Conservation (phyloP, 2,113 vertebrate genomes). For the Pelmatolapia mariae region DNA sequence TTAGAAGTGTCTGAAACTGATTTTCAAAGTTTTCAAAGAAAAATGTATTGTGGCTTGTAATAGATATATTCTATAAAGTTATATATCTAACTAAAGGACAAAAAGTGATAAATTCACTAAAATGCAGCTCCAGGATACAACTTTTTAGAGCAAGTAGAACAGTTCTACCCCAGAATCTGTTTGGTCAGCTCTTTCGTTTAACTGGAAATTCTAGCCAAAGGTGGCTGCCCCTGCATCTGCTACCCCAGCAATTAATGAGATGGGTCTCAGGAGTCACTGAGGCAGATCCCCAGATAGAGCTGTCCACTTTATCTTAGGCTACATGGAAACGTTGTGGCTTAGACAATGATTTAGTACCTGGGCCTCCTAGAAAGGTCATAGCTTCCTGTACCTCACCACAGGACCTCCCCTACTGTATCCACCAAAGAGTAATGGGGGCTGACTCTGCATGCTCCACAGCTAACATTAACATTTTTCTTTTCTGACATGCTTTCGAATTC, state of each 20-base stretch:
- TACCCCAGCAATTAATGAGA: constrained; percentile 69
- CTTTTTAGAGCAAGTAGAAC: background rate
- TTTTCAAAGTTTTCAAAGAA: background rate
- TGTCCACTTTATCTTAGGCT: constrained; percentile 70
- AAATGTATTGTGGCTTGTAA: background rate
- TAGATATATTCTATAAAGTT: background rate
- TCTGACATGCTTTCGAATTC: constrained; percentile 21
- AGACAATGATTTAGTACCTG: constrained; percentile 71
- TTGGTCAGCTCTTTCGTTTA: constrained; percentile 45
- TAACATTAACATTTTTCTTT: constrained; percentile 58
- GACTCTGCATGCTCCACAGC: constrained; percentile 39
- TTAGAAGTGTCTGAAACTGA: background rate
- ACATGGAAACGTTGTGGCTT: constrained; percentile 45
- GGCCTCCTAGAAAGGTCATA: constrained; percentile 66
- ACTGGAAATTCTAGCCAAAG: constrained; percentile 62
- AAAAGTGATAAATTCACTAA: background rate
- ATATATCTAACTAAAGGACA: background rate
- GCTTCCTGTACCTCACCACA: constrained; percentile 48
- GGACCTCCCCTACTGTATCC: constrained; percentile 58
- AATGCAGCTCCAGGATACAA: background rate
- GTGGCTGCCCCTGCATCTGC: constrained; percentile 63
- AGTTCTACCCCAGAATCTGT: constrained; percentile 8
- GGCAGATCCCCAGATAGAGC: constrained; percentile 70
- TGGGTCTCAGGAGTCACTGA: constrained; percentile 60
- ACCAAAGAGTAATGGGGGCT: constrained; percentile 55